Conservation (phyloP, 2,888 invertebrate species). For the Oscheius sp. region DNA sequence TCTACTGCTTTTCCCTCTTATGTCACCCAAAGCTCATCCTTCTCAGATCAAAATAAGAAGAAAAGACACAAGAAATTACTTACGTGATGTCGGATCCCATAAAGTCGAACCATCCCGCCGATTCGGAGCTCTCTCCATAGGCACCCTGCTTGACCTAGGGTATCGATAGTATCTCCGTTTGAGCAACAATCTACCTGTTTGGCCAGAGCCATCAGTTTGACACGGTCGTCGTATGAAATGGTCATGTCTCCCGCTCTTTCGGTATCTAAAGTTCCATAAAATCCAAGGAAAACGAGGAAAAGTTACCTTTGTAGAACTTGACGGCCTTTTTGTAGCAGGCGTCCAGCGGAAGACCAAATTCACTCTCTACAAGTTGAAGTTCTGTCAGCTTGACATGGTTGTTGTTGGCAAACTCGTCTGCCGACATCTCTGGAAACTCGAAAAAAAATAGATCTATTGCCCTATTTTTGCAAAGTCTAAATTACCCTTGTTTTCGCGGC, state of each 20-base stretch:
- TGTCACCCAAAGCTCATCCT: too few relatives aligned
- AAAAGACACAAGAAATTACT: constrained; percentile 26
- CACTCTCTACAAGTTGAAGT: constrained; percentile 54
- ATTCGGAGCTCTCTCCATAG: constrained; percentile 54
- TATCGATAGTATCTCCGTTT: neutral
- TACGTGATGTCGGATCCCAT: constrained; percentile 70
- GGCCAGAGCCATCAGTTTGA: constrained; percentile 65
- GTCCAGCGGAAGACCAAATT: constrained; percentile 77
- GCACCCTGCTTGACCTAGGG: constrained; percentile 58
- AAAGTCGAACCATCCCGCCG: constrained; percentile 69
- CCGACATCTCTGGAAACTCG: constrained; percentile 12
- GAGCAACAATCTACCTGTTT: constrained; percentile 58
- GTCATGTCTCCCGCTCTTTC: constrained; percentile 61
- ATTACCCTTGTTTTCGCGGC: neutral
- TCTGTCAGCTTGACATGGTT: constrained; percentile 57
- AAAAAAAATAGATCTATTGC: neutral
- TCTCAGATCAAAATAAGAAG: neutral
- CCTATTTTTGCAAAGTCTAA: neutral
- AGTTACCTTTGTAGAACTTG: constrained; percentile 90
- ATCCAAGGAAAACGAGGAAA: constrained; percentile 1
- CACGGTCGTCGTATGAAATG: constrained; percentile 65
- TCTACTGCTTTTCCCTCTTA: too few relatives aligned
- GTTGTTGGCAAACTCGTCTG: constrained; percentile 33
- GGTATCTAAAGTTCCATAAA: constrained; percentile 52
- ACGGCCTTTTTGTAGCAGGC: constrained; percentile 90